Base-by-base conservation (phyloP, 2,888 invertebrate genomes). In the Apamea monoglypha region DNA sequence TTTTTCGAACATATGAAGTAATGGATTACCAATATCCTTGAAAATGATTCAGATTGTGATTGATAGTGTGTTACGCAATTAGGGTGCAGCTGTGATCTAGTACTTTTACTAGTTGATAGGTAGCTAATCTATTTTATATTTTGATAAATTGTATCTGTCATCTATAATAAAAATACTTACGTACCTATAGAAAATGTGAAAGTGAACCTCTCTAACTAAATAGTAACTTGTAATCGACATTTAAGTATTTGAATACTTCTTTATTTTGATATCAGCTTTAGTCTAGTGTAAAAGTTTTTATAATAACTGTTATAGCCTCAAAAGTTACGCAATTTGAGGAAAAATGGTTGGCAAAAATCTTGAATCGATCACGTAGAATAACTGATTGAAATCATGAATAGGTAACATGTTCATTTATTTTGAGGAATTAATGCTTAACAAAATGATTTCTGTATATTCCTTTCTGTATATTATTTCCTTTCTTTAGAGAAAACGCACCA, bases 271-370 rank as follows among this genome's bases (percentile, higher is more conserved):
- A 73, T 73, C 77, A 67, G 29, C 2, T 63, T 36, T 73, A 76
- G 64, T 66, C 32, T 25, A 32, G 61, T 29, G 87, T 83, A 40
- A 76, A 83, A 8, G 64, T 64, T 82, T 82, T 73, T 76, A 50
- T 61, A 70, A 66, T 61, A 76, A 83, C 50, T 61, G 72, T 53
- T 72, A 67, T 3, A 50, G 29, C 36, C 16, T 56, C 40, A n/a
- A 44, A 74, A 53, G 64, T 82, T 66, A 81, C 40, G 82, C n/a
- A 71, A 86, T 71, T 71, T 71, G 29, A 59, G 66, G 29, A 66
- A 70, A 56, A 74, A 44, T 16, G 0, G 0, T 8, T 69, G 40
- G 16, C 4, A 1, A 14, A 74, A 77, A 53, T 25, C 7, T 68
- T 68, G 36, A 29, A 36, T 61, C 29, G 40, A 78, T 78, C 25